phyloP scores from a whole-genome alignment of 2,888 invertebrate genomes.

The Agonopterix arenella region DNA sequence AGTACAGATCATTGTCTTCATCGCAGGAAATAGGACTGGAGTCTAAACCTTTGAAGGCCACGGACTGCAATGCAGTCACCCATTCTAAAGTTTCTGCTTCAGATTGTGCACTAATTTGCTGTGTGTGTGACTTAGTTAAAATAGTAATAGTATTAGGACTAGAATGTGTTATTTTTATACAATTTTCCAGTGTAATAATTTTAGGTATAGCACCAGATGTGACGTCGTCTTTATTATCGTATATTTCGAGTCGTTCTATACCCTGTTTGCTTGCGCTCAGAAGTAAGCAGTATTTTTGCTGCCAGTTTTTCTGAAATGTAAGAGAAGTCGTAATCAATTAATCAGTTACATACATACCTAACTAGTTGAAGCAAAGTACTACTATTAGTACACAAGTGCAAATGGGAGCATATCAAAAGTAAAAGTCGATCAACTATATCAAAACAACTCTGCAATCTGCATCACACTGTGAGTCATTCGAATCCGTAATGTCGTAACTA shows the following conservation, averaged over 20 bases:
- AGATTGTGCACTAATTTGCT: slow-evolving; percentile 75
- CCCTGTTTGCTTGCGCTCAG: slow-evolving; percentile 91
- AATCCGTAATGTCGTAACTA: slow-evolving; percentile 8
- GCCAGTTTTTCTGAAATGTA: slow-evolving; percentile 86
- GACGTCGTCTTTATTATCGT: slow-evolving; percentile 86
- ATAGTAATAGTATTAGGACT: slow-evolving; percentile 80
- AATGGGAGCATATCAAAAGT: neutral
- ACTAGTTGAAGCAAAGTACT: no score
- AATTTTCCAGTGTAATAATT: slow-evolving; percentile 91
- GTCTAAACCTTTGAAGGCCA: slow-evolving; percentile 85
- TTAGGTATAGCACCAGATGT: slow-evolving; percentile 79
- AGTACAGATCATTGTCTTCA: slow-evolving; percentile 93
- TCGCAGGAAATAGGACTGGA: slow-evolving; percentile 80
- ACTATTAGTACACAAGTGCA: neutral
- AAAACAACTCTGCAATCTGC: slow-evolving; percentile 5
- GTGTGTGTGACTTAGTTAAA: slow-evolving; percentile 85
- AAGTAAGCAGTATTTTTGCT: slow-evolving; percentile 85
- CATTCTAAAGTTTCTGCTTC: slow-evolving; percentile 85
- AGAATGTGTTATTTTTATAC: slow-evolving; percentile 88
- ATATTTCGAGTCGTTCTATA: slow-evolving; percentile 90
- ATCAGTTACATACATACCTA: no score
- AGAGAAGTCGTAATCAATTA: neutral
- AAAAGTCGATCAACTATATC: slow-evolving; percentile 7
- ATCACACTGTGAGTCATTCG: slow-evolving; percentile 6
- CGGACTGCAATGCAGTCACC: slow-evolving; percentile 87